Evolutionary conservation across 2,888 invertebrate genomes (phyloP), one percentile per base, ranked within the genome.

Genomic region (Tinea trinotella): DNA sequence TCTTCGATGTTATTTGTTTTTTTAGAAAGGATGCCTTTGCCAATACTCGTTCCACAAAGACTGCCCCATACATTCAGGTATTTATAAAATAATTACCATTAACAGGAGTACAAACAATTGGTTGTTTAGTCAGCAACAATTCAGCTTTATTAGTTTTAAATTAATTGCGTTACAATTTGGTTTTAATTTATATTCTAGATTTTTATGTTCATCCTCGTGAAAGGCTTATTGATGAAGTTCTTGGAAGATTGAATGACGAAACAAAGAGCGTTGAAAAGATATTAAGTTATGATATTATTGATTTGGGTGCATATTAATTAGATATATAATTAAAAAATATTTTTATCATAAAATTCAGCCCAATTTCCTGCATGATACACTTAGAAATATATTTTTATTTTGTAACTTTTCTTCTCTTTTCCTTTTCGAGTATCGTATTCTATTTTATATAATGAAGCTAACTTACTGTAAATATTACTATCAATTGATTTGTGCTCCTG

Each of bases 151-250:
- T 54, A 56, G 22, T 52, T 56, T 58, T 61, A 61, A 22, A 22
- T 22, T 30, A n/a, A n/a, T n/a, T n/a, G n/a, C n/a, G 30, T 7
- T 30, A 65, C 24, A 50, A 10, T 5, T 2, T 18, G 4, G 58
- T 53, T 22, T 57, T 60, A 62, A 58, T 62, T 57, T 57, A 65
- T 59, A 65, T 80, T 79, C 67, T 80, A 78, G 79, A 71, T 74
- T 53, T 59, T 64, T 69, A 64, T 63, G 62, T 59, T 59, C 62
- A 60, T 57, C 70, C 69, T 56, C 71, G 74, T 57, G 65, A 75
- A 59, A 62, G 59, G 62, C 70, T 76, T 57, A 76, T 81, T 52
- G 70, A 73, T 57, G 78, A 77, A 66, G 75, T 80, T 6, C 68
- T 76, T 68, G 78, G 78, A 66, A 67, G 63, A 62, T 73, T 70